Base-by-base conservation (phyloP, 1,140 invertebrate genomes). In the Danaus plexippus region DNA sequence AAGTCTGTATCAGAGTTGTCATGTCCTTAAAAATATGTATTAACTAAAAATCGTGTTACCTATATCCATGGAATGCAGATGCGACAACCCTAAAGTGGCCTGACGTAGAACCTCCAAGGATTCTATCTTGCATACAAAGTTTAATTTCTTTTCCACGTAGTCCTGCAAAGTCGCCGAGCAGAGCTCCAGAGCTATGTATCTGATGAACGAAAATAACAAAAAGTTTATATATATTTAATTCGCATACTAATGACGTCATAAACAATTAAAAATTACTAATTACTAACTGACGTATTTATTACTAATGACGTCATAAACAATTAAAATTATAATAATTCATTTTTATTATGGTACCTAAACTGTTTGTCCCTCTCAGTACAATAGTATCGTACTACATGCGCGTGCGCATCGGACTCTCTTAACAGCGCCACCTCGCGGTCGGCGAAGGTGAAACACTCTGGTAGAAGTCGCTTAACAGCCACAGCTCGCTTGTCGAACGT, bases 131-230 rank as follows among this genome's bases (percentile, higher is more conserved):
- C 88, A 88, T 63, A 81, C 85, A 12, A 87, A 76, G 49, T 87
- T 87, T 52, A 88, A 91, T 61, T 89, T 90, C 22, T 93, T 92
- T 66, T 94, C 92, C 0, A 99, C 93, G 81, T 96, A 99, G 81
- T 99, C 97, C 69, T 96, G 92, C n/a, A 99, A 75, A 2, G 97
- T 99, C 0, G 95, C 96, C 48, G 94, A 92, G 72, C 98, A 99
- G 40, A 99, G 80, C 81, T 99, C 98, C 47, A 99, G 88, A 0
- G 98, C 98, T 71, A 99, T 99, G 74, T 99, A 99, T 43, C 95
- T 91, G 52, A 10, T 78, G 71, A 54, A 11, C 54, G 47, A 54
- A 43, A n/a, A 18, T 53, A 41, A 45, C n/a, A n/a, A n/a, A n/a
- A n/a, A n/a, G n/a, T n/a, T n/a, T n/a, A n/a, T n/a, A n/a, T 9